Evolutionary conservation across 2,113 vertebrate species (phyloP).

Genomic region (Axis porcinus): DNA sequence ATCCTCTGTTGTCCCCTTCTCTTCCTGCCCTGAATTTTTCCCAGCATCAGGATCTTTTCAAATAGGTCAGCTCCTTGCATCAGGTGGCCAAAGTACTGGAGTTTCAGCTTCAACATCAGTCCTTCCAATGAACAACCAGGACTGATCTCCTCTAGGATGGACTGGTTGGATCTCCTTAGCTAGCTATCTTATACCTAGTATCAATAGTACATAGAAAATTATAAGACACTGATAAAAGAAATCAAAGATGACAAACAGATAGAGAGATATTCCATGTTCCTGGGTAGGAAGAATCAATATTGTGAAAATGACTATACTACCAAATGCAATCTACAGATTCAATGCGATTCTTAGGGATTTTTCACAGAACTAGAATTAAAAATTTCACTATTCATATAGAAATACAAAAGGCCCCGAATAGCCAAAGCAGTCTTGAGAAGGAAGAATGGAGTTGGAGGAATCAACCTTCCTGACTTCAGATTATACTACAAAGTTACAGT

Average conservation of each 20-base stretch:
- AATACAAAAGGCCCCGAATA: neutral
- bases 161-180: no score
- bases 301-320: neutral
- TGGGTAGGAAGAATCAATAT: neutral
- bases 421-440: neutral
- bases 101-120: no score
- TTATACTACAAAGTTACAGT: neutral
- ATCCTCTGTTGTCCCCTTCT: no score
- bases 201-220: neutral
- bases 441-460: neutral
- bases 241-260: neutral
- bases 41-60: no score
- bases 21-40: no score
- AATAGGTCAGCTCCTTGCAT: no score
- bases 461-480: neutral
- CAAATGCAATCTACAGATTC: neutral
- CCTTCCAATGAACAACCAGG: no score
- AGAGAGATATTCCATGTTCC: neutral
- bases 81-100: no score
- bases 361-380: neutral
- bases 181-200: no score
- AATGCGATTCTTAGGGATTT: accelerated
- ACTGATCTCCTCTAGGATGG: no score
- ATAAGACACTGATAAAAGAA: neutral
- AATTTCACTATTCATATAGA: neutral